Evolutionary conservation across 2,888 invertebrate genomes (phyloP).

Genomic region (Julus scanicus): DNA sequence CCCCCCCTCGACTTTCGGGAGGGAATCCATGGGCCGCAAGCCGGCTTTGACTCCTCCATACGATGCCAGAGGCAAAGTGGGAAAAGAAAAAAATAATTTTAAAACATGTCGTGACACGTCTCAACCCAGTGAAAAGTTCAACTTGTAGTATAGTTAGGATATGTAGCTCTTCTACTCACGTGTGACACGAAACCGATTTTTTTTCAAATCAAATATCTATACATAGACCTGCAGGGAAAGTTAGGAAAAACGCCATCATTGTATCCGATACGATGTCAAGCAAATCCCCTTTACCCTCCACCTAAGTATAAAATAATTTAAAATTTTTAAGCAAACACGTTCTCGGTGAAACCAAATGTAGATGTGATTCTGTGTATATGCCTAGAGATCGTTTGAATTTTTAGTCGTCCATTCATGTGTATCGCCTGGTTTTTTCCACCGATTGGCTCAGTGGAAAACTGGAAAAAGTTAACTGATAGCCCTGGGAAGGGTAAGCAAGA

Average conservation of each 20-base stretch:
- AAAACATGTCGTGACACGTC: background rate
- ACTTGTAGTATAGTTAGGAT: conserved; percentile 13
- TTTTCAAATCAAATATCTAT: background rate
- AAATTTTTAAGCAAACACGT: background rate
- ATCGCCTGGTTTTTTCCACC: background rate
- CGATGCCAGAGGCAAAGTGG: conserved; percentile 13
- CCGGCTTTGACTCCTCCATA: background rate
- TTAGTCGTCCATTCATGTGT: background rate
- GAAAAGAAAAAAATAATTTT: background rate
- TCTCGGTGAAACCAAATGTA: background rate
- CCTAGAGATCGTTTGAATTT: background rate
- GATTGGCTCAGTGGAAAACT: background rate
- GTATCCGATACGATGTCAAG: background rate
- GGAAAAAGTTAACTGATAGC: background rate
- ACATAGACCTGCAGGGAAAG: conserved; percentile 22
- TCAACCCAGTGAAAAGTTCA: conserved; percentile 18
- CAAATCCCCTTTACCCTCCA: background rate
- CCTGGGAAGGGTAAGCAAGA: background rate
- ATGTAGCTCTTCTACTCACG: background rate
- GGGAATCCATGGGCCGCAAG: background rate
- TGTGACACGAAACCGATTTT: background rate
- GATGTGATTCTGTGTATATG: conserved; percentile 3
- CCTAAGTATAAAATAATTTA: background rate
- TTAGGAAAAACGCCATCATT: background rate
- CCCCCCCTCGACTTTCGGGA: background rate